Base-by-base conservation (phyloP, 1,140 invertebrate species). In the Macrostomum lignano region DNA sequence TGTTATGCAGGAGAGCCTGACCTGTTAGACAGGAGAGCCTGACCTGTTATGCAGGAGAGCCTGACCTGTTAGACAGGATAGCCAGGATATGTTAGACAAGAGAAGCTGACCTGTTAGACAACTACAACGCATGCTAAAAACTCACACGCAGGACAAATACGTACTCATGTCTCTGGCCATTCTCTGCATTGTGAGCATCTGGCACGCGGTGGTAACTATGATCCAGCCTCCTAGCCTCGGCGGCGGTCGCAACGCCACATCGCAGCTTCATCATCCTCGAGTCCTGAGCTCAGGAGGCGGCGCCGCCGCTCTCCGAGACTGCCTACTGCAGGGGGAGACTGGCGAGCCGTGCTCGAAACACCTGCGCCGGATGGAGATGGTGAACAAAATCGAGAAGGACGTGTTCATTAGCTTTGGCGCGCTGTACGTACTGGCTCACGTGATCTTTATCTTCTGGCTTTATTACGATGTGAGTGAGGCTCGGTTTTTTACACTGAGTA, bases 201-300 rank as follows among this genome's bases (percentile, higher is more conserved):
- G 56, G 37, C 55, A 58, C 37, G 46, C 53, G 10, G 43, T 52
- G 7, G 42, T 58, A 24, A 58, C 55, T 10, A 50, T 57, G 49
- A 46, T 56, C 36, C 49, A 28, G 9, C 26, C 26, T 7, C 26
- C 26, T 7, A 28, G 19, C 9, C 15, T 28, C 14, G 26, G 9
- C 9, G n/a, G n/a, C n/a, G n/a, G n/a, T n/a, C n/a, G n/a, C n/a
- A 28, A 7, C 9, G 19, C 3, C 15, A 28, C 19, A 28, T 5
- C 26, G 3, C 3, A 3, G 19, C 5, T 28, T 7, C n/a, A n/a
- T n/a, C n/a, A n/a, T n/a, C n/a, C n/a, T n/a, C n/a, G n/a, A n/a
- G n/a, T n/a, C n/a, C n/a, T n/a, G n/a, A n/a, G n/a, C n/a, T n/a
- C n/a, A n/a, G n/a, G n/a, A n/a, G n/a, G n/a, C n/a, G n/a, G n/a